Conservation (phyloP, 2,888 invertebrate genomes). For the Meloe dianella region DNA sequence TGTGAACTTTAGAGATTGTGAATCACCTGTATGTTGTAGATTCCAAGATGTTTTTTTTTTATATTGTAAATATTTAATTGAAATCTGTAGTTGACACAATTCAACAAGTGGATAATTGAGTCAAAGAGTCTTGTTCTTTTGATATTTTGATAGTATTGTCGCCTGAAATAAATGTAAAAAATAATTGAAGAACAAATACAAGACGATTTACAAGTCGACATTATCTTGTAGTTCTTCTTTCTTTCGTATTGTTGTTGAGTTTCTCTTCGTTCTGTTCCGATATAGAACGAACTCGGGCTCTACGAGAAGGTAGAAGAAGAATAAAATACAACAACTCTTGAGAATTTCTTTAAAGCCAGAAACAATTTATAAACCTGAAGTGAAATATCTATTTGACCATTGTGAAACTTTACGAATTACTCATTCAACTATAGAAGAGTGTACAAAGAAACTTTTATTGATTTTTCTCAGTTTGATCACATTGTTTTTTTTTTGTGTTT, state of each 20-base stretch:
- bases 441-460: neutral
- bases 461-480: neutral
- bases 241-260: neutral
- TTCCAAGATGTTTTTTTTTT: no score
- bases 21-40: no score
- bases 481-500: neutral
- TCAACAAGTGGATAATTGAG: no score
- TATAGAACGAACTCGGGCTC: no score
- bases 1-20: no score
- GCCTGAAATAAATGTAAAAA: no score
- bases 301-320: neutral
- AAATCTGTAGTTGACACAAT: no score
- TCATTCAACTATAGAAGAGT: neutral
- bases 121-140: no score
- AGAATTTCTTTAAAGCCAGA: constrained; percentile 1
- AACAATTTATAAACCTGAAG: neutral
- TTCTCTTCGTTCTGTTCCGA: neutral
- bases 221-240: neutral
- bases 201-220: neutral
- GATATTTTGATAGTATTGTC: no score
- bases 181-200: no score
- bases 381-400: constrained; percentile 5
- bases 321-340: no score
- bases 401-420: constrained; percentile 1
- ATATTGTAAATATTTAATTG: no score